Base-by-base conservation (phyloP, 2,113 vertebrate species). In the Girardinichthys multiradiatus region DNA sequence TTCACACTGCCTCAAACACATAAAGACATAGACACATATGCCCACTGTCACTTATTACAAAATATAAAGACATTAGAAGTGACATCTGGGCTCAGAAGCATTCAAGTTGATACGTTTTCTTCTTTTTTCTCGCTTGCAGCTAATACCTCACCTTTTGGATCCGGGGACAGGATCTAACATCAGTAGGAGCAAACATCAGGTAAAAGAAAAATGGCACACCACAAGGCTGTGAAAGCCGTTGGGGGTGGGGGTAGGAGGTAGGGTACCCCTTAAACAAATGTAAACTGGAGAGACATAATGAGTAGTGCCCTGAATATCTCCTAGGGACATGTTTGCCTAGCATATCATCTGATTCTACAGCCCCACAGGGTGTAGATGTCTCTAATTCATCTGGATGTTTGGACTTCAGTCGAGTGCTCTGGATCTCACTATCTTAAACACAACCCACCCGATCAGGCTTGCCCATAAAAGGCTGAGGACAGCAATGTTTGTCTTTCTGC, bases 401-500 rank as follows among this genome's bases (percentile, higher is more conserved):
- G 68, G 75, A 86, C 74, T 86, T 68, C 68, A 67, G 57, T 83
- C 48, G 1, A 21, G 51, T 54, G 69, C 57, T 28, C 26, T 65
- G 45, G 62, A 42, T 79, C 60, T 48, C 29, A 37, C 35, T 28
- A 37, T 76, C 66, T 62, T 58, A 51, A 85, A 73, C 24, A 64
- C 58, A 65, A 75, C 61, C 79, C 48, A 62, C 78, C 58, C 27
- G 2, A 33, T 26, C 4, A 4, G 68, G 73, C 71, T 66, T 86
- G 86, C 63, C 78, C 77, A 45, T 82, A 83, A 59, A 86, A 83
- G 87, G 86, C 72, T 14, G 26, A 68, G 75, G 66, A 86, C 67
- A 76, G 77, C 24, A 37, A 37, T 91, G 86, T 92, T 90, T 92
- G 86, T 86, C 81, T 91, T 88, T 90, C 82, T 90, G 86, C 76